Evolutionary conservation across 2,797 vertebrate genomes (phyloP).

Genomic region (Neosalanx taihuensis): DNA sequence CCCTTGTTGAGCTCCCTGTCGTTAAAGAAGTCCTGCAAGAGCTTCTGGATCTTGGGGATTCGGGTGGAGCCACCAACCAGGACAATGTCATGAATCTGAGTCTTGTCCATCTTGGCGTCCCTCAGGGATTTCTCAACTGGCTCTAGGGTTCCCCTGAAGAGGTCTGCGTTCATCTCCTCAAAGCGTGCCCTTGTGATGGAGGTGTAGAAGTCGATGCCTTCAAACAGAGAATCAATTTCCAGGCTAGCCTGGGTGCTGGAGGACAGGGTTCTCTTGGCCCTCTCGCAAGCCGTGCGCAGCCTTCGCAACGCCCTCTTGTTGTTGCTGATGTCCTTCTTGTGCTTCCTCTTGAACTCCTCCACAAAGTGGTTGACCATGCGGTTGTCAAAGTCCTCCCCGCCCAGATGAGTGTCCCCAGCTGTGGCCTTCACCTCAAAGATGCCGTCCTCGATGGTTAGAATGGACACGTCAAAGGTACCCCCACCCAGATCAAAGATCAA

Average conservation of each 20-base stretch:
- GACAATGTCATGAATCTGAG: slow-evolving; percentile 84
- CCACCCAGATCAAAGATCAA: slow-evolving; percentile 92
- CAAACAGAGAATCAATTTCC: slow-evolving; percentile 86
- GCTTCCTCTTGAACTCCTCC: slow-evolving; percentile 90
- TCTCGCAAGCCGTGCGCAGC: slow-evolving; percentile 88
- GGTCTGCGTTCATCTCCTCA: slow-evolving; percentile 89
- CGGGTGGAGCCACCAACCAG: slow-evolving; percentile 90
- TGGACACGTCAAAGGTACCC: slow-evolving; percentile 91
- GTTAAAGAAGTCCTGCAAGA: slow-evolving; percentile 90
- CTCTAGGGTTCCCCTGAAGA: slow-evolving; percentile 89
- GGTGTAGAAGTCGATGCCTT: slow-evolving; percentile 92
- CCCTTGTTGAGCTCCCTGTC: slow-evolving; percentile 92
- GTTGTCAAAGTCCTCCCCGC: slow-evolving; percentile 91
- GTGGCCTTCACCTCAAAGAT: slow-evolving; percentile 95
- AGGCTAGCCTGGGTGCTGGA: slow-evolving; percentile 88
- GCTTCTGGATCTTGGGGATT: slow-evolving; percentile 92
- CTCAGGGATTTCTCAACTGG: slow-evolving; percentile 88
- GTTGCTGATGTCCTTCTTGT: slow-evolving; percentile 86
- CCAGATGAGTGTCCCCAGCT: slow-evolving; percentile 89
- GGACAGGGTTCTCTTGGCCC: slow-evolving; percentile 87
- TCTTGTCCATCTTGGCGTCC: slow-evolving; percentile 88
- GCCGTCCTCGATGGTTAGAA: slow-evolving; percentile 89
- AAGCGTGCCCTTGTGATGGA: slow-evolving; percentile 91
- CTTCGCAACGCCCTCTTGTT: slow-evolving; percentile 88
- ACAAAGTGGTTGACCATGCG: slow-evolving; percentile 90